Base-by-base conservation (phyloP, 2,888 invertebrate species). In the Acanthosepion lycidas region DNA sequence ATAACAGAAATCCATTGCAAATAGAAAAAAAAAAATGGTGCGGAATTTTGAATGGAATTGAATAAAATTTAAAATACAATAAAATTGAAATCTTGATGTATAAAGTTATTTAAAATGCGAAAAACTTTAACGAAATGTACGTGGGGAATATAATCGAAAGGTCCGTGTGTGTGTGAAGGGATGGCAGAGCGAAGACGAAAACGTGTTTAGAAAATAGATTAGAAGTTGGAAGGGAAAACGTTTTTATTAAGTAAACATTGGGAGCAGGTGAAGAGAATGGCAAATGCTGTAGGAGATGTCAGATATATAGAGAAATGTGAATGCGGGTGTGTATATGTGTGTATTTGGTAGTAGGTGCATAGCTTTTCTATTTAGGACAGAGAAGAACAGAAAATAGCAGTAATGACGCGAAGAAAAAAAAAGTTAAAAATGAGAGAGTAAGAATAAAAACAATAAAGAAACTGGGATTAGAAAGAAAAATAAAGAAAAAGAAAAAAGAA, bases 21-120 rank as follows among this genome's bases (percentile, higher is more conserved):
- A 78, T 33, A 33, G 78, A 78, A 78, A 33, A 42, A 78, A 33
- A 42, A 59, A 59, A 6, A 20, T 23, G 23, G 59, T 23, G 6
- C 23, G 26, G n/a, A 78, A n/a, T 78, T n/a, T 78, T n/a, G n/a
- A 2, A 33, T 78, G n/a, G 78, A 78, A 78, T 33, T 78, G n/a
- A 78, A 78, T 78, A 12, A 78, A 78, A 78, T 78, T 9, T 78
- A 33, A n/a, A 78, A 78, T n/a, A n/a, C 15, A 78, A 78, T 33
- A 78, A 78, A 78, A 78, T 78, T n/a, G n/a, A 78, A 78, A 78
- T 78, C n/a, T 78, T n/a, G 78, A 78, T 78, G 15, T 78, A 78
- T n/a, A 18, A n/a, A 78, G 33, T 78, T 12, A 78, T 78, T 78
- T 78, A 78, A 78, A 78, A 78, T 78, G n/a, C n/a, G 12, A 78